Percentiles rank a stretch among this genome's conserved stretches.
Conservation (phyloP, 2,888 invertebrate species). For the Tupiocoris notatus region DNA sequence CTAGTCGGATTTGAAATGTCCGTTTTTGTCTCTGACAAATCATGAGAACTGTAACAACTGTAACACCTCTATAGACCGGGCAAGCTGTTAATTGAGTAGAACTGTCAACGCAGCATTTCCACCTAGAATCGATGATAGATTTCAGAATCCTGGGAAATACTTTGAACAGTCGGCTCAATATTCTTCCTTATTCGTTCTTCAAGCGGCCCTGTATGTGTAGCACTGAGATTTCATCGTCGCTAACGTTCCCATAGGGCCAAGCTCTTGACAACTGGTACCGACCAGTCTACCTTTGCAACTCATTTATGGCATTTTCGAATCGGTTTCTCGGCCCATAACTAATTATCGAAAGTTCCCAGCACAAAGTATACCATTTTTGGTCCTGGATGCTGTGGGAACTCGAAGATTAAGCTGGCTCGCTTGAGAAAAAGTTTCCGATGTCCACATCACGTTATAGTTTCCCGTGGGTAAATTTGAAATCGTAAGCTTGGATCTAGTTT, state of each 20-base stretch:
- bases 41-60: background rate
- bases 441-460: background rate
- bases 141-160: background rate
- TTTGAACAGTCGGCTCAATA: background rate
- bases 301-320: constrained; percentile 4
- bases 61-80: background rate
- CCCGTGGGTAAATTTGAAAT: constrained; percentile 10
- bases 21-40: background rate
- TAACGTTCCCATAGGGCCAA: constrained; percentile 5
- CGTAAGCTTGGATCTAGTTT: too few relatives aligned
- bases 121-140: too few relatives aligned
- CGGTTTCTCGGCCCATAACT: constrained; percentile 4
- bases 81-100: background rate
- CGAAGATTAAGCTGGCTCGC: background rate
- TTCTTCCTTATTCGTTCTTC: background rate
- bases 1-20: background rate
- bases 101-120: background rate
- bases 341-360: constrained; percentile 11
- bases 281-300: constrained; percentile 6
- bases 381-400: constrained; percentile 5
- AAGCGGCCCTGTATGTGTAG: background rate
- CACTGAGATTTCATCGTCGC: background rate
- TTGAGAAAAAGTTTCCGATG: background rate
- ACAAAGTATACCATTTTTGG: constrained; percentile 13
- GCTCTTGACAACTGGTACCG: background rate